Evolutionary conservation across 2,113 vertebrate genomes (phyloP).

Genomic region (Nothobranchius furzeri): DNA sequence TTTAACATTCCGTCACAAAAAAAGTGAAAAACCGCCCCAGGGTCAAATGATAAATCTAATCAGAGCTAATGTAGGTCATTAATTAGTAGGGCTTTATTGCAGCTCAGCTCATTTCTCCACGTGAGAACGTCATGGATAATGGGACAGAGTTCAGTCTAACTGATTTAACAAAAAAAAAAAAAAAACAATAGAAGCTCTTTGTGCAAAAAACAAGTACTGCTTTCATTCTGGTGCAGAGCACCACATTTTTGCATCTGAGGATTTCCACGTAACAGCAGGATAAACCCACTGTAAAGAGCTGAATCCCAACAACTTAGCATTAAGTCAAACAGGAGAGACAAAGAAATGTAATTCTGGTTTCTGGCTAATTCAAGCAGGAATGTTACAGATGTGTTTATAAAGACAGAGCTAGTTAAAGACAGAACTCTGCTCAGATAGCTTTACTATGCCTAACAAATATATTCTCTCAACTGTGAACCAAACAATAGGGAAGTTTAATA

Average conservation of each 20-base stretch:
- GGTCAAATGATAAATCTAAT: constrained; percentile 62
- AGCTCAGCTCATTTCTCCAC: constrained; percentile 25
- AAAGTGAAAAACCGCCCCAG: constrained; percentile 21
- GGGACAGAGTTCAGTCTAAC: constrained; percentile 15
- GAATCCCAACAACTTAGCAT: neutral
- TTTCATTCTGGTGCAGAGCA: constrained; percentile 16
- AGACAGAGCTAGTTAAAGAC: too few relatives aligned
- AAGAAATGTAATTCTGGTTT: neutral
- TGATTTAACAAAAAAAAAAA: constrained; percentile 10
- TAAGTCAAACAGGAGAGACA: neutral
- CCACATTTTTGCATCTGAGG: constrained; percentile 1
- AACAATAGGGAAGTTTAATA: too few relatives aligned
- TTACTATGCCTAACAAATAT: too few relatives aligned
- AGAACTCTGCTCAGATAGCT: too few relatives aligned
- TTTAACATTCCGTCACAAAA: constrained; percentile 16
- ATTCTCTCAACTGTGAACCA: too few relatives aligned
- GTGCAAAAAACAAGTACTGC: constrained; percentile 10
- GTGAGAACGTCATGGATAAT: constrained; percentile 4
- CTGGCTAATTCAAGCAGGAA: neutral
- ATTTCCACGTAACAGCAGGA: constrained; percentile 7
- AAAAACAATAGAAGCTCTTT: constrained; percentile 12
- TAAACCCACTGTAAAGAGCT: neutral
- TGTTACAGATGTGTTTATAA: neutral
- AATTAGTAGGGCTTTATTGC: constrained; percentile 29
- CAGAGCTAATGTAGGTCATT: constrained; percentile 60